Conservation (phyloP, 2,888 invertebrate species). For the Ramazzottius varieornatus region DNA sequence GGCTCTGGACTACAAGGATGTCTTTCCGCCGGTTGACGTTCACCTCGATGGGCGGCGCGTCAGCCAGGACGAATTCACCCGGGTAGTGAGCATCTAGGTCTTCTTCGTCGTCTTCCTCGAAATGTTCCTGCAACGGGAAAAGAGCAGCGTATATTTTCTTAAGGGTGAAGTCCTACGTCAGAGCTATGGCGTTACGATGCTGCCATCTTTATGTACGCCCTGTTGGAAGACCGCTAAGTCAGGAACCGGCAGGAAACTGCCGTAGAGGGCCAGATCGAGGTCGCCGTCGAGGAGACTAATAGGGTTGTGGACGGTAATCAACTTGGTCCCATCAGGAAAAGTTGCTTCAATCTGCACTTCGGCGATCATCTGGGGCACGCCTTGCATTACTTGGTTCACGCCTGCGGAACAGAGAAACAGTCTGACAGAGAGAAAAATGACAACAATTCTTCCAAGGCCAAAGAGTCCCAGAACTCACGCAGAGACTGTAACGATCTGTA, state of each 20-base stretch:
- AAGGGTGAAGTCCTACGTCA: no score
- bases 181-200: no score
- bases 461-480: neutral
- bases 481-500: neutral
- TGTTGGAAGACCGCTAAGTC: neutral
- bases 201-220: no score
- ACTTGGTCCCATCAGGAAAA: slow-evolving; percentile 21
- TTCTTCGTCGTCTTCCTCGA: no score
- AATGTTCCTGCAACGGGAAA: no score
- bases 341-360: slow-evolving; percentile 20
- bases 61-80: slow-evolving; percentile 7
- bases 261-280: slow-evolving; percentile 17
- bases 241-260: slow-evolving; percentile 19
- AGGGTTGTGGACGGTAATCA: slow-evolving; percentile 19
- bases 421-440: no score
- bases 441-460: neutral
- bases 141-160: no score
- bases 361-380: slow-evolving; percentile 16
- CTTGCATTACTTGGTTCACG: slow-evolving; percentile 15
- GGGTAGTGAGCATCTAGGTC: slow-evolving; percentile 5
- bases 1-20: slow-evolving; percentile 15
- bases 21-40: slow-evolving; percentile 14
- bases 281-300: slow-evolving; percentile 16
- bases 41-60: slow-evolving; percentile 9
- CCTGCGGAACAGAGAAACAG: slow-evolving; percentile 10